Conservation (phyloP, 2,797 vertebrate species). For the Diceros bicornis region DNA sequence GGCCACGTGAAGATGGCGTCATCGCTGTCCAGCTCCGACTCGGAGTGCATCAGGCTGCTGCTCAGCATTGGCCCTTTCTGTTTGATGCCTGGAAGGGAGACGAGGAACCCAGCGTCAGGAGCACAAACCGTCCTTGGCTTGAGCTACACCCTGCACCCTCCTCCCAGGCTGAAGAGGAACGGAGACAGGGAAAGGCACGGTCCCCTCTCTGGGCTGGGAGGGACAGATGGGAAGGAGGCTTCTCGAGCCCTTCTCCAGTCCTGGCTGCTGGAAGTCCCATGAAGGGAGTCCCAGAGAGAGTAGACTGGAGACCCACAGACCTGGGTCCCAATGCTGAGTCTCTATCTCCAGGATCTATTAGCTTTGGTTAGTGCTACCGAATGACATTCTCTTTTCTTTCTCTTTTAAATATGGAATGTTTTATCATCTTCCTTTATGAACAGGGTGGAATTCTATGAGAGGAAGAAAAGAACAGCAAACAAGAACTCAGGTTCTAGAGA, state of each 20-base stretch:
- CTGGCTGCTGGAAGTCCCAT: neutral
- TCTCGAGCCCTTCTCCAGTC: neutral
- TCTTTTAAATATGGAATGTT: neutral
- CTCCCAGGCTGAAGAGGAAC: neutral
- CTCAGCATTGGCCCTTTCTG: conserved; percentile 93
- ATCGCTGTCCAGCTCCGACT: conserved; percentile 98
- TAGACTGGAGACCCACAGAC: neutral
- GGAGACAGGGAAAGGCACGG: neutral
- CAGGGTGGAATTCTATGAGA: neutral
- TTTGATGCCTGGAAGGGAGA: conserved; percentile 89
- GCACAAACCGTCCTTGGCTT: neutral
- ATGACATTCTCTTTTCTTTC: neutral
- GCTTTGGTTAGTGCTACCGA: neutral
- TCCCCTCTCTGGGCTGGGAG: neutral
- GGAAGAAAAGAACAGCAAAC: neutral
- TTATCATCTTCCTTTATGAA: neutral
- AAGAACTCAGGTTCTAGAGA: neutral
- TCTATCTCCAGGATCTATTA: neutral
- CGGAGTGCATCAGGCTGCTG: conserved; percentile 98
- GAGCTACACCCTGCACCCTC: neutral
- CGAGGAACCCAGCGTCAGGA: neutral
- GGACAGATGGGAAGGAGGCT: neutral
- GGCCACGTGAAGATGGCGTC: conserved; percentile 96
- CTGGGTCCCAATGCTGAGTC: neutral
- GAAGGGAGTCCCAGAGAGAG: neutral